Evolutionary conservation across 37 sponge, comb jelly and placozoan species (phyloP), one percentile per base, ranked within the genome.

Genomic region (Amphimedon queenslandica): DNA sequence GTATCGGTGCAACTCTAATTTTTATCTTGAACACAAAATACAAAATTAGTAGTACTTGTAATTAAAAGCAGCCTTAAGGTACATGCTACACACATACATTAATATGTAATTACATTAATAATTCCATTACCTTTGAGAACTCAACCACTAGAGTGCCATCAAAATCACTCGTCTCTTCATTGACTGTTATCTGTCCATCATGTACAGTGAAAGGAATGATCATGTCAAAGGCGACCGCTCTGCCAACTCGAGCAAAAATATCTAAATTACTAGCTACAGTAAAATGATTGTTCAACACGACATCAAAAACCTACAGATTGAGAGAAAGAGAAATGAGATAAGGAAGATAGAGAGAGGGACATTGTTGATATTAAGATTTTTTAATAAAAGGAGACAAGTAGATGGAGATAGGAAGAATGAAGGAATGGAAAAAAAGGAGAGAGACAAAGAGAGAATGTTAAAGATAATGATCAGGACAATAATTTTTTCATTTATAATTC

Each of bases 191-290:
- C 55, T 79, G 76, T 31, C 70, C 80, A 30, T 67, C 80, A 6
- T 83, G 56, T 36, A 97, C 63, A 6, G 67, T 77, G 71, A 97
- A 97, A 13, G 86, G 85, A 18, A 88, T 61, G 38, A 90, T 80
- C 64, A 88, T 92, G 25, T 97, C 98, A 47, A 91, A 86, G 2
- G 98, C 98, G 34, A 73, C 66, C 0, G 92, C 98, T n/a, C 70
- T 70, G 0, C 98, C 98, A 2, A 86, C 98, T 63, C 70, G 70
- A 27, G 82, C 51, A 56, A 91, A 94, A 37, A 97, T 93, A 68
- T 97, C 98, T 37, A 97, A 67, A n/a, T 82, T 76, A 21, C 58
- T 55, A 10, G 94, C 57, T 4, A 91, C 90, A 4, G 34, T 78
- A 20, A 73, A 81, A 56, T 84, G 71, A 2, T 55, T 41, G 55